Evolutionary conservation across 2,113 vertebrate genomes (phyloP), one percentile per base, ranked within the genome.

Genomic region (Bostrychus sinensis): DNA sequence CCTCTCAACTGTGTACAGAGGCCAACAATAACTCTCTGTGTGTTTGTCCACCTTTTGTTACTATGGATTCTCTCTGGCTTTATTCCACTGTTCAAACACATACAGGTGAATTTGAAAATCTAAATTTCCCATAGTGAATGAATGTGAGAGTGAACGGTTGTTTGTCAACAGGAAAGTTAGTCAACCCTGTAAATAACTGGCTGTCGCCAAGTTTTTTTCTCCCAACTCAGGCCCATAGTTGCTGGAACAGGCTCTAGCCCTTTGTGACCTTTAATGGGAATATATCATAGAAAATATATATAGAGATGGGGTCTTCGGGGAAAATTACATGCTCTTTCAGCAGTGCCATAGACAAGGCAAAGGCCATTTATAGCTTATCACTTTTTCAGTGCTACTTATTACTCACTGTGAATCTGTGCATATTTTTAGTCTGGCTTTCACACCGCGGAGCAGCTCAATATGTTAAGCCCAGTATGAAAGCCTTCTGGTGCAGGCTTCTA

Each of bases 401-500:
- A 36, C 51, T 58, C 17, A 39, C 7, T 28, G 26, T 60, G 43
- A 55, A 63, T 67, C 46, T 43, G 41, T 38, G 56, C 74, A 36
- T 70, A 66, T 78, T 73, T 80, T 81, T 77, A 63, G 50, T 53
- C 20, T 19, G 41, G n/a, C 26, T 60, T 51, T 71, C 48, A 59
- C 45, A 43, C 30, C 46, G 43, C 58, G 62, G 43, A 39, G 42
- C 16, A 67, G 54, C 55, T 65, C 71, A 82, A 67, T 66, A 55
- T 72, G 62, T 77, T 41, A 62, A 10, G 41, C 51, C 56, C 45
- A 76, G 64, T 39, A 53, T 72, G 9, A 64, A 83, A 68, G 51
- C 39, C 19, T 25, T 45, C 59, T 72, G 74, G 51, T 41, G 60
- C 26, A 32, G 56, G 62, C 71, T 76, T 75, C 72, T 36, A 62